Conservation (phyloP, 2,797 vertebrate species). For the Holocentrus rufus region DNA sequence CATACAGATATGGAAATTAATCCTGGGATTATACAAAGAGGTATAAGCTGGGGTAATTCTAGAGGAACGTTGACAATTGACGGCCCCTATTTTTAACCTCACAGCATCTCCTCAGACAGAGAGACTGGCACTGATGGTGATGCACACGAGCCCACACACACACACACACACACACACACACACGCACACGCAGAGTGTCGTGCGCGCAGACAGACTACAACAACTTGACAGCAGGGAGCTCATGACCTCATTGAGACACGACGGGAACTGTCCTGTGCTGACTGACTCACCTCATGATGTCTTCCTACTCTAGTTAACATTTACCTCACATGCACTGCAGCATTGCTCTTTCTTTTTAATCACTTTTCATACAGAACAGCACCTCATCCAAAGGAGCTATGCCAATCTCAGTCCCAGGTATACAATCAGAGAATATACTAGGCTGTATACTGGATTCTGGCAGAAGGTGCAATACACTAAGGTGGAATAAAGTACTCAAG, state of each 20-base stretch:
- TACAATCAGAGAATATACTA: slow-evolving; percentile 24
- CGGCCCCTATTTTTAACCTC: not conserved
- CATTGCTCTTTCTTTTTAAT: slow-evolving; percentile 9
- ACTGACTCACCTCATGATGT: not conserved
- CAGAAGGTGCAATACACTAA: slow-evolving; percentile 15
- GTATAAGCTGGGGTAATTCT: slow-evolving; percentile 6
- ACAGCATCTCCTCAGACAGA: not conserved
- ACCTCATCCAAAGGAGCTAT: slow-evolving; percentile 11
- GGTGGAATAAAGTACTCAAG: not conserved
- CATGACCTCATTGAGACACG: not conserved
- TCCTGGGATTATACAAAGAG: slow-evolving; percentile 6
- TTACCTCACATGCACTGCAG: not conserved
- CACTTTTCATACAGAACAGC: not conserved
- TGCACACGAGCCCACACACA: not conserved
- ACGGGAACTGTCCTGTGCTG: not conserved
- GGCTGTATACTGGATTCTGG: slow-evolving; percentile 18
- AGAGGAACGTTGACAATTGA: slow-evolving; percentile 11
- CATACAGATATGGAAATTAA: slow-evolving; percentile 14
- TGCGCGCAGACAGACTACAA: too few species aligned
- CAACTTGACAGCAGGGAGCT: too few species aligned
- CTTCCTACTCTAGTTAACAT: not conserved
- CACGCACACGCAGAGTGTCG: not conserved
- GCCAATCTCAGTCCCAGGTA: slow-evolving; percentile 20
- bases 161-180: not conserved
- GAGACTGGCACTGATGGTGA: not conserved